Conservation (phyloP, 1,140 invertebrate species). For the Tetranychus cinnabarinus region DNA sequence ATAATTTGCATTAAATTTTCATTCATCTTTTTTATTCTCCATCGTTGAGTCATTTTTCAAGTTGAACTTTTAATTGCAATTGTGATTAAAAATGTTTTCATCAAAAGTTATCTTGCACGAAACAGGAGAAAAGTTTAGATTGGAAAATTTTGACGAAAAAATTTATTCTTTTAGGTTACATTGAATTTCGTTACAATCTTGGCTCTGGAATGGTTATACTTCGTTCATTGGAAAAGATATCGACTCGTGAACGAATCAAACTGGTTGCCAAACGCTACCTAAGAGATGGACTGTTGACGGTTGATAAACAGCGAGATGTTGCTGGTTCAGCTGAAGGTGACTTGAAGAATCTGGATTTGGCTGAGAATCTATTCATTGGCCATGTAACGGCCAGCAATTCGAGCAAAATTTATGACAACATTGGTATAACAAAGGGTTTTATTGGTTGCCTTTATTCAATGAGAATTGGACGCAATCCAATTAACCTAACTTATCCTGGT, state of each 20-base stretch:
- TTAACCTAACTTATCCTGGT: conserved; percentile 26
- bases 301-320: conserved; percentile 53
- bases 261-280: conserved; percentile 52
- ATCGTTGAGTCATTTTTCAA: too few species aligned
- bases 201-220: conserved; percentile 49
- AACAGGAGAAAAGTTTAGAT: background rate
- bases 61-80: background rate
- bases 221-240: conserved; percentile 24
- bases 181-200: conserved; percentile 26
- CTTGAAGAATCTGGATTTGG: conserved; percentile 53
- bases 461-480: conserved; percentile 40
- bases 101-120: background rate
- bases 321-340: conserved; percentile 50
- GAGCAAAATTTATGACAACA: conserved; percentile 52
- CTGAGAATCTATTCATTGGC: conserved; percentile 55
- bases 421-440: conserved; percentile 51
- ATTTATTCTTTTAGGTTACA: background rate
- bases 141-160: background rate
- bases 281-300: conserved; percentile 52
- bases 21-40: too few species aligned
- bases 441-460: conserved; percentile 50
- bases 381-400: conserved; percentile 31
- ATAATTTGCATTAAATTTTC: too few species aligned
- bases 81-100: background rate
- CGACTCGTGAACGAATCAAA: conserved; percentile 34